Percentiles rank a stretch among this genome's conserved stretches.
Evolutionary conservation across 2,888 invertebrate species (phyloP).

Genomic region (Rhyacophila evoluta): DNA sequence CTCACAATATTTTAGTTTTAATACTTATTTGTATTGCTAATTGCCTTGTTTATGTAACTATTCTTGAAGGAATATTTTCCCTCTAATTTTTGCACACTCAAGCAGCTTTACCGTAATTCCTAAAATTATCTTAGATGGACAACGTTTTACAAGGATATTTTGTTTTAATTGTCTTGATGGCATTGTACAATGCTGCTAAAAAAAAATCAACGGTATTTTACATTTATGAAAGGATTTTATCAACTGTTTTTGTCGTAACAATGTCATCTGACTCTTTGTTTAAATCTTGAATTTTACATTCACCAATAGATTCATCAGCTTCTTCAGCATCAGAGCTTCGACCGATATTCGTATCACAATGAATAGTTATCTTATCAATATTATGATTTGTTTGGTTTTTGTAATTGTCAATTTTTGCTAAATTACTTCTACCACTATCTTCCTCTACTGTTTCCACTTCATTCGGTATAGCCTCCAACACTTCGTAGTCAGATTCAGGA

Average conservation of each 20-base stretch:
- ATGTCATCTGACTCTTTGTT: not conserved
- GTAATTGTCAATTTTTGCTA: constrained; percentile 1
- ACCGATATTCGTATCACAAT: constrained; percentile 40
- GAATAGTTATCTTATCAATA: constrained; percentile 40
- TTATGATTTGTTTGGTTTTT: constrained; percentile 33
- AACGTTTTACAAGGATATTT: too few relatives aligned
- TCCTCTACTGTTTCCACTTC: constrained; percentile 34
- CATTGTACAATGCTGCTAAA: too few relatives aligned
- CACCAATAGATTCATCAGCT: constrained; percentile 40
- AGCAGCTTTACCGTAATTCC: too few relatives aligned
- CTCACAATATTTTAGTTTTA: too few relatives aligned
- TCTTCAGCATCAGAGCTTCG: constrained; percentile 50
- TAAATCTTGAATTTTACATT: constrained; percentile 7
- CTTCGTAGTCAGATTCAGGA: constrained; percentile 50
- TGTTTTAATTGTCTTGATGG: too few relatives aligned
- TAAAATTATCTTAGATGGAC: too few relatives aligned
- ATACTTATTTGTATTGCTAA: too few relatives aligned
- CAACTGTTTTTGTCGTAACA: not conserved
- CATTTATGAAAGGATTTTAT: constrained; percentile 1
- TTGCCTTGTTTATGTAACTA: too few relatives aligned
- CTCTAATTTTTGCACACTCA: too few relatives aligned
- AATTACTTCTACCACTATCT: not conserved
- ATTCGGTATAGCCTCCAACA: constrained; percentile 44
- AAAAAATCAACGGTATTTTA: too few relatives aligned
- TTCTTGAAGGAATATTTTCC: too few relatives aligned